phyloP scores from a whole-genome alignment of 2,113 vertebrate genomes.

The Oxygymnocypris stewartii region DNA sequence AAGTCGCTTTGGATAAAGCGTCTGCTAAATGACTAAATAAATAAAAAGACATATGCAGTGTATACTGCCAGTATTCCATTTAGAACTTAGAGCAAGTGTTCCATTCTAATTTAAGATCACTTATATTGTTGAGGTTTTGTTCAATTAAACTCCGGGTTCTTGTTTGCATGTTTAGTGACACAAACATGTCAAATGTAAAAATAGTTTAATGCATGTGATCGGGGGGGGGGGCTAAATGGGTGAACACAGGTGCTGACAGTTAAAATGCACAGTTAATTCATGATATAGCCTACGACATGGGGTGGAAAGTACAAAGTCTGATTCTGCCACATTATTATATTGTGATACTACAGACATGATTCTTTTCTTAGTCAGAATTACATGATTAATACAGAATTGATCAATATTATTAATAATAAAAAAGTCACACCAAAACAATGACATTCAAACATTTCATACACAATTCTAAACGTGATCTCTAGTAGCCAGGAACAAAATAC shows the following conservation, averaged over 20 bases:
- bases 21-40: no score
- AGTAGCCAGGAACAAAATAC: slow-evolving; percentile 69
- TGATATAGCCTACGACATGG: slow-evolving; percentile 50
- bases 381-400: slow-evolving; percentile 76
- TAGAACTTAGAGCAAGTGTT: no score
- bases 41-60: no score
- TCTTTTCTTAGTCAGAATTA: slow-evolving; percentile 68
- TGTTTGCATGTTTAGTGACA: no score
- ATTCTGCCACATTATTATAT: slow-evolving; percentile 76
- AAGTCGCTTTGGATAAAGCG: no score
- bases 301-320: slow-evolving; percentile 76
- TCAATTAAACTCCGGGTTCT: no score
- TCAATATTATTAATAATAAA: slow-evolving; percentile 63
- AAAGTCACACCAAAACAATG: slow-evolving; percentile 65
- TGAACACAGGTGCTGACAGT: slow-evolving; percentile 22
- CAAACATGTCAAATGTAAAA: slow-evolving; percentile 25
- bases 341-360: slow-evolving; percentile 63
- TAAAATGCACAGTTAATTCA: slow-evolving; percentile 25
- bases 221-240: background rate
- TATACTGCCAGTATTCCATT: no score
- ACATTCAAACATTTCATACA: slow-evolving; percentile 58
- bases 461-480: slow-evolving; percentile 69
- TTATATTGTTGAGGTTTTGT: no score
- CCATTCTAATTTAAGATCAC: no score
- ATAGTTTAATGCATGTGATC: slow-evolving; percentile 44